Evolutionary conservation across 2,113 vertebrate species (phyloP), one percentile per base, ranked within the genome.

Genomic region (Amblyornis subalaris): DNA sequence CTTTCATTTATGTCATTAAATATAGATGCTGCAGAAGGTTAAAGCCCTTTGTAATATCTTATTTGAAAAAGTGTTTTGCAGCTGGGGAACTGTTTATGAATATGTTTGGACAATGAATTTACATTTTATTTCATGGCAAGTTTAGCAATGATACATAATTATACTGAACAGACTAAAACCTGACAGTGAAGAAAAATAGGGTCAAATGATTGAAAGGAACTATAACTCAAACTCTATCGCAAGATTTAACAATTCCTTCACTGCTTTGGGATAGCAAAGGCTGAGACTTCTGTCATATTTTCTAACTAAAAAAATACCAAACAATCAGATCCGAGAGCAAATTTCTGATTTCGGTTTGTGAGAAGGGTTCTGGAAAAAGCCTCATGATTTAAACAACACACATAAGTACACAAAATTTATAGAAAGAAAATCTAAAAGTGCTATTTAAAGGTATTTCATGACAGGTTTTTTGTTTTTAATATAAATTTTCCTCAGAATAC

Each of bases 1-100:
- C 26, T 87, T 92, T 95, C 55, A 85, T 87, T 90, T 94, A 71
- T 67, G 55, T n/a, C 31, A 85, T 96, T 95, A 95, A 96, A 96
- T 88, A 93, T 89, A 90, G 72, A 97, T 77, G 48, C n/a, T 91
- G 29, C 74, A 78, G 66, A 95, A 96, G 73, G 85, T 89, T 96
- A 94, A 86, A 94, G 17, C 47, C 60, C 53, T 81, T 91, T 86
- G 42, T 91, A 71, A 81, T 83, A 75, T 69, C 53, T 89, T 70
- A 67, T 51, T 74, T 85, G 40, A 60, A 67, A 93, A 93, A 66
- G 10, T 53, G 22, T 88, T 94, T 94, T 51, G 10, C 22, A 76
- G 3, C 31, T 55, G 48, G 69, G 17, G 36, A 94, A 58, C 38
- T 40, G 23, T 74, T 94, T 85, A 69, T 91, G 24, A 85, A 91